These are phyloP conservation scores for Anguilla pacifica DNA, from an alignment of 2,797 vertebrate genomes.

Conservation along the genomic window DNA sequence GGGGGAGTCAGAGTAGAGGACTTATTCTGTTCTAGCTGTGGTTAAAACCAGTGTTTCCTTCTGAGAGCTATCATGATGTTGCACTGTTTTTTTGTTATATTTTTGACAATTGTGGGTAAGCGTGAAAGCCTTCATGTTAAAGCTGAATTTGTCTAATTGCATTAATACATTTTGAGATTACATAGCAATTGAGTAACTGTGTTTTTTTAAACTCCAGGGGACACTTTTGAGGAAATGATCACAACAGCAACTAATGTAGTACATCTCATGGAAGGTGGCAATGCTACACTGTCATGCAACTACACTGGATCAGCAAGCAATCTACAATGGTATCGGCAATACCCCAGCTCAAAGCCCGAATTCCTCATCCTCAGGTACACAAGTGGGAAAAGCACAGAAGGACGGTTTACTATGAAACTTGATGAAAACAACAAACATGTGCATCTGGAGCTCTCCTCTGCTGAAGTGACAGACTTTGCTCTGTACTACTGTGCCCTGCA, in stretches of 20 bases:
- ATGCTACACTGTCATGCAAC: neutral
- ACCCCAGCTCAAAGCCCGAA: neutral
- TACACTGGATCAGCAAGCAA: neutral
- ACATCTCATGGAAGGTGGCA: neutral
- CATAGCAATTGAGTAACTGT: too few relatives aligned
- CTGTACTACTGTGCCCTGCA: constrained; percentile 35
- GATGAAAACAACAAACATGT: neutral
- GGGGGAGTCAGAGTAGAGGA: neutral
- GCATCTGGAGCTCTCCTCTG: constrained; percentile 37
- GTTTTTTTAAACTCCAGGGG: neutral
- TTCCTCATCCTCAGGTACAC: neutral
- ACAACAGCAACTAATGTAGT: neutral
- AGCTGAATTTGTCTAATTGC: too few relatives aligned
- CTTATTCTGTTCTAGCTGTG: neutral
- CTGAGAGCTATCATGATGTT: constrained; percentile 10
- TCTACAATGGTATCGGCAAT: constrained; percentile 16
- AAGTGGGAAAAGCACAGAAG: neutral
- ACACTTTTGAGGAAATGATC: neutral
- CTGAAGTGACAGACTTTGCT: constrained; percentile 28
- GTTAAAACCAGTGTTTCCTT: neutral
- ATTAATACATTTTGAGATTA: too few relatives aligned
- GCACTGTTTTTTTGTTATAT: constrained; percentile 5
- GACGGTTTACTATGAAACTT: neutral
- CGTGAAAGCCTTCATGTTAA: neutral
- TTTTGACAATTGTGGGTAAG: constrained; percentile 4